These are phyloP conservation scores for Alitta virens DNA, from an alignment of 2,888 invertebrate genomes.

Conservation along the genomic window DNA sequence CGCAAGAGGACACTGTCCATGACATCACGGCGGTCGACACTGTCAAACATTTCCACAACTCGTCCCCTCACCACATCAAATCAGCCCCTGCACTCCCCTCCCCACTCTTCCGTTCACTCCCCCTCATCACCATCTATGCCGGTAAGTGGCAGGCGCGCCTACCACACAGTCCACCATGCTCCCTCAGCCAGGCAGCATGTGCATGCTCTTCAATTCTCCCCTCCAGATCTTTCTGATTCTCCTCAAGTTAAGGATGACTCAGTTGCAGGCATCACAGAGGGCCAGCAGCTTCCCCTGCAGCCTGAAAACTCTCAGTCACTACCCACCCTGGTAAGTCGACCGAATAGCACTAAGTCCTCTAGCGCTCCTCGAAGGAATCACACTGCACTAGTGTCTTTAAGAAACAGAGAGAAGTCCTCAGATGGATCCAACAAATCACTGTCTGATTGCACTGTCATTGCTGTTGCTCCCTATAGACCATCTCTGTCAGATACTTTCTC, in stretches of 20 bases:
- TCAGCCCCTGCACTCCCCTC: constrained; percentile 15
- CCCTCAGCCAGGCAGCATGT: background rate
- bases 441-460: no score
- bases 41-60: constrained; percentile 20
- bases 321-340: constrained; percentile 7
- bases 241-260: background rate
- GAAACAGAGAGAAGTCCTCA: no score
- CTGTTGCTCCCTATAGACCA: no score
- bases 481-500: no score
- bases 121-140: background rate
- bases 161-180: background rate
- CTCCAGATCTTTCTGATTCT: background rate
- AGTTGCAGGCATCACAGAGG: background rate
- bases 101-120: background rate
- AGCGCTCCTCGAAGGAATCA: no score
- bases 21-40: constrained; percentile 24
- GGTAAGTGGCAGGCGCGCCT: background rate
- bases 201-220: background rate
- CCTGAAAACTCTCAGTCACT: constrained; percentile 1
- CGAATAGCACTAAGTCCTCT: no score
- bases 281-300: background rate
- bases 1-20: constrained; percentile 26
- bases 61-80: constrained; percentile 20
- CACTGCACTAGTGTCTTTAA: no score
- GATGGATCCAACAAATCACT: no score